Evolutionary conservation across 2,113 vertebrate genomes (phyloP).

Genomic region (Clarias batrachus): DNA sequence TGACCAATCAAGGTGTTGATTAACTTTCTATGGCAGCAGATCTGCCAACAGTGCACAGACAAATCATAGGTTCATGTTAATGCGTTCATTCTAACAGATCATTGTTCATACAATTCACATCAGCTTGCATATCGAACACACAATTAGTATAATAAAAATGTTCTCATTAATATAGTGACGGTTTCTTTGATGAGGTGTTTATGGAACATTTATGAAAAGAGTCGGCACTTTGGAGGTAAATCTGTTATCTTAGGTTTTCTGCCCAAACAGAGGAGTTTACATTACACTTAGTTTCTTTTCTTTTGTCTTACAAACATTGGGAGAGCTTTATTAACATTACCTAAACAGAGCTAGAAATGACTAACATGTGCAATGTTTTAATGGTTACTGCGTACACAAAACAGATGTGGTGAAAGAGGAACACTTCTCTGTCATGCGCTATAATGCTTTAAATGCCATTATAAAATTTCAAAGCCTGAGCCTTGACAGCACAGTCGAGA

Average conservation of each 20-base stretch:
- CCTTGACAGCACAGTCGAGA: too few species aligned
- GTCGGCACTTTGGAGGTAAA: background rate
- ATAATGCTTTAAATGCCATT: too few species aligned
- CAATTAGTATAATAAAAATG: background rate
- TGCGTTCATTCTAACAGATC: too few species aligned
- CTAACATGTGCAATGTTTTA: background rate
- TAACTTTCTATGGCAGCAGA: too few species aligned
- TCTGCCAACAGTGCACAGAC: too few species aligned
- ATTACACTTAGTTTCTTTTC: background rate
- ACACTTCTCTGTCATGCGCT: too few species aligned
- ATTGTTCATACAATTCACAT: background rate
- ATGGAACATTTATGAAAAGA: background rate
- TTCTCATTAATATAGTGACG: background rate
- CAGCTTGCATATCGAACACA: background rate
- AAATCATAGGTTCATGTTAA: too few species aligned
- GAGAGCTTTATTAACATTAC: background rate
- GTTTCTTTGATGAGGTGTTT: background rate
- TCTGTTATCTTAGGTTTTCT: background rate
- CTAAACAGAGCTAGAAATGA: background rate
- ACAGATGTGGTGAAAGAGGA: background rate
- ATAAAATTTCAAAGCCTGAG: too few species aligned
- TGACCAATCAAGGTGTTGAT: too few species aligned
- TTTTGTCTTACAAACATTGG: background rate
- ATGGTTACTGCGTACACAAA: background rate
- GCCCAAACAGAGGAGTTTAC: background rate